These are phyloP conservation scores for Meghimatium bilineatum DNA, from an alignment of 2,888 invertebrate species.

Conservation along the genomic window DNA sequence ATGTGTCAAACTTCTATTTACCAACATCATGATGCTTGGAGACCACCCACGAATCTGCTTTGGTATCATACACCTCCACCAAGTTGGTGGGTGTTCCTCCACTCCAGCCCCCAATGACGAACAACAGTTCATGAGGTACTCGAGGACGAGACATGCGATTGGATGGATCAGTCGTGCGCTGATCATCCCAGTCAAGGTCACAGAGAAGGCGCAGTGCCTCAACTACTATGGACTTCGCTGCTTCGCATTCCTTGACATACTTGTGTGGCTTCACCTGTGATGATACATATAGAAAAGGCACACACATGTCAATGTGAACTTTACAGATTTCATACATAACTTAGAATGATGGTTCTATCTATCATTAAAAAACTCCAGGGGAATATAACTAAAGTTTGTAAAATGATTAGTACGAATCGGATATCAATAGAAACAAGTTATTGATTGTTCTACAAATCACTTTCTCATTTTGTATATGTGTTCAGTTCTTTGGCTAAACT, in stretches of 20 bases:
- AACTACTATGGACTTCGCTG: slow-evolving; percentile 90
- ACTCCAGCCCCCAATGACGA: slow-evolving; percentile 81
- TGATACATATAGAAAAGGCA: no score
- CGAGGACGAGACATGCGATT: slow-evolving; percentile 84
- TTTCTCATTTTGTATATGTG: no score
- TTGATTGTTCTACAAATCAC: no score
- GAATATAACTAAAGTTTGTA: no score
- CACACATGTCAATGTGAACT: not conserved
- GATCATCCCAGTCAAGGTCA: slow-evolving; percentile 91
- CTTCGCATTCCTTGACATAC: slow-evolving; percentile 85
- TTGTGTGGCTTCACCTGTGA: slow-evolving; percentile 84
- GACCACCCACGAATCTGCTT: slow-evolving; percentile 76
- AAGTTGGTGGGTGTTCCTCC: slow-evolving; percentile 87
- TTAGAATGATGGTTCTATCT: no score
- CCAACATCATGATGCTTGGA: slow-evolving; percentile 65
- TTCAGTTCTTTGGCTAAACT: no score
- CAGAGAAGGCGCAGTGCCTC: slow-evolving; percentile 94
- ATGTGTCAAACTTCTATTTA: slow-evolving; percentile 50
- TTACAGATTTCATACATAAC: not conserved
- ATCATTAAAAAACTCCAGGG: no score
- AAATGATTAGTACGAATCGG: no score
- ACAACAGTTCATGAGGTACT: slow-evolving; percentile 80
- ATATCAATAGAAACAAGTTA: no score
- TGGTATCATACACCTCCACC: slow-evolving; percentile 76
- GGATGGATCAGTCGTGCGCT: slow-evolving; percentile 74